These are phyloP conservation scores for Austrofundulus limnaeus DNA, from an alignment of 2,113 vertebrate genomes.

Conservation along the genomic window DNA sequence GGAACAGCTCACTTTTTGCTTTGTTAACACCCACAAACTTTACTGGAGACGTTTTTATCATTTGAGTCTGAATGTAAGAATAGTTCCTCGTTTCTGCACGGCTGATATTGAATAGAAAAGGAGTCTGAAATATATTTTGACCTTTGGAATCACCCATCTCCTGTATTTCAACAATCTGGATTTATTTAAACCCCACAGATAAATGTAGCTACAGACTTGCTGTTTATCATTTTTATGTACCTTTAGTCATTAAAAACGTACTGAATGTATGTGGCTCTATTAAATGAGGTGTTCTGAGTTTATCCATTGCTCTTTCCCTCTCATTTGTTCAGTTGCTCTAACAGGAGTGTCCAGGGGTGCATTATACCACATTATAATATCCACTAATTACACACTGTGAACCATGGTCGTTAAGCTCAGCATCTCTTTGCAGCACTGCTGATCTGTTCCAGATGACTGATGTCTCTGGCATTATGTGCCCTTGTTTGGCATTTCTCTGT, in stretches of 20 bases:
- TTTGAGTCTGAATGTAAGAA: slow-evolving; percentile 2
- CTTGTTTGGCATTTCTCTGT: slow-evolving; percentile 14
- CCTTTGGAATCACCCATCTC: slow-evolving; percentile 33
- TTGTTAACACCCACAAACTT: slow-evolving; percentile 9
- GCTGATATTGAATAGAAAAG: neutral
- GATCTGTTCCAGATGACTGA: slow-evolving; percentile 13
- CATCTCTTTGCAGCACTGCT: slow-evolving; percentile 9
- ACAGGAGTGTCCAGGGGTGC: slow-evolving; percentile 1
- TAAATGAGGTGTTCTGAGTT: neutral
- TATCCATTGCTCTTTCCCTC: neutral
- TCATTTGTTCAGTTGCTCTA: slow-evolving; percentile 1
- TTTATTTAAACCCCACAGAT: slow-evolving; percentile 2
- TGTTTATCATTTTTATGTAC: neutral
- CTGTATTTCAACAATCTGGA: slow-evolving; percentile 3
- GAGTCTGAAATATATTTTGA: slow-evolving; percentile 8
- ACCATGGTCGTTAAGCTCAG: neutral
- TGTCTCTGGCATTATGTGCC: neutral
- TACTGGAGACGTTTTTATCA: slow-evolving; percentile 4
- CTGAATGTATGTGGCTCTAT: neutral
- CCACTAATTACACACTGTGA: slow-evolving; percentile 10
- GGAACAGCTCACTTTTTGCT: neutral
- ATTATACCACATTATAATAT: slow-evolving; percentile 20
- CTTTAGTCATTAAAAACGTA: neutral
- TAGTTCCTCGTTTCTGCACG: neutral
- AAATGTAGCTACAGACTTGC: neutral